A percentile compares a stretch with the other conserved stretches of the same genome.
Conservation (phyloP, 2,888 invertebrate genomes). For the Polyploca ridens region DNA sequence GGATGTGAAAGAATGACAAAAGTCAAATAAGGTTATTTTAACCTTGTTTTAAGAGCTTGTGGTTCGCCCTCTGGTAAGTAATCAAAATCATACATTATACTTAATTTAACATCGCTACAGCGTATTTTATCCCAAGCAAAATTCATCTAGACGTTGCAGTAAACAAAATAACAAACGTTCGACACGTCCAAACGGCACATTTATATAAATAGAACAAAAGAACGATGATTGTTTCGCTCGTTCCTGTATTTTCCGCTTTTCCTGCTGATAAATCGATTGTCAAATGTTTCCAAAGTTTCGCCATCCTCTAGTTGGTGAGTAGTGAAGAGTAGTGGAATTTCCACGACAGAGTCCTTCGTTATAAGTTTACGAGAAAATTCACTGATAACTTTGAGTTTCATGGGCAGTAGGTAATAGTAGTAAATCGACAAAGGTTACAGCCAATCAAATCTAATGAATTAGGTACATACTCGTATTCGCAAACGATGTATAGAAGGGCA, state of each 20-base stretch:
- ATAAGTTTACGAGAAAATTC: not conserved
- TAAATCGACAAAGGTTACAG: too few species aligned
- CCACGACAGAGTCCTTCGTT: not conserved
- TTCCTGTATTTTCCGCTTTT: not conserved
- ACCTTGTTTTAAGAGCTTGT: too few species aligned
- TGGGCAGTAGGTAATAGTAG: too few species aligned
- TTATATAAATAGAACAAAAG: not conserved
- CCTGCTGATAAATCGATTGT: not conserved
- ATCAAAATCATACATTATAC: too few species aligned
- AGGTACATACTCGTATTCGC: too few species aligned
- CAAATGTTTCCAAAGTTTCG: not conserved
- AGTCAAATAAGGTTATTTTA: too few species aligned
- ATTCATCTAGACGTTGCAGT: not conserved
- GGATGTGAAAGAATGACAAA: too few species aligned
- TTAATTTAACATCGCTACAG: too few species aligned
- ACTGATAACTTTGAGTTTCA: not conserved
- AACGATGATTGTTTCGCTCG: not conserved
- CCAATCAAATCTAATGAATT: too few species aligned
- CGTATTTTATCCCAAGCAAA: not conserved
- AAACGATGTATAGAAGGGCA: too few species aligned
- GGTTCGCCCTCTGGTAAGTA: too few species aligned
- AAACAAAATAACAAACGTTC: conserved; percentile 4
- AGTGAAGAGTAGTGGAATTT: not conserved
- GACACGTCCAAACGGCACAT: conserved; percentile 1
- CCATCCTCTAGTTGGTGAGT: not conserved